Base-by-base conservation (phyloP, 2,888 invertebrate genomes). In the Tryphoninae sp. region DNA sequence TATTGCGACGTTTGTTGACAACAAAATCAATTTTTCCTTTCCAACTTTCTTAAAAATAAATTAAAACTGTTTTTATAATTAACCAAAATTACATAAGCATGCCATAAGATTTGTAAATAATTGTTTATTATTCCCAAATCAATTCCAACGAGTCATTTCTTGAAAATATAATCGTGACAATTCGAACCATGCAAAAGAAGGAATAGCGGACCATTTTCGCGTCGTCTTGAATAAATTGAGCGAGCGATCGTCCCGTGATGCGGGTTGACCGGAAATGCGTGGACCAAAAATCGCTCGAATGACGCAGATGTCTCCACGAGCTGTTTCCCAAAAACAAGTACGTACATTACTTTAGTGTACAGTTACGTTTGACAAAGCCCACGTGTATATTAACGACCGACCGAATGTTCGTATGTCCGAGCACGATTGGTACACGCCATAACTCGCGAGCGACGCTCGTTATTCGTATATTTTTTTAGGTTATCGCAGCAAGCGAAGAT, bases 401-500 rank as follows among this genome's bases (percentile, higher is more conserved):
- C 22, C 13, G 45, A 23, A 65, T 65, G 22, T 23, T 65, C 64
- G 64, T 65, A 65, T 65, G 22, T 45, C 45, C 13, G 11, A 13
- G 45, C 13, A 13, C 45, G 45, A 13, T 45, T 13, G 45, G 9
- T 45, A 45, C 9, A 45, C 45, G 13, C 13, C 13, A 45, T 45
- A 45, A 13, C 45, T 45, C 13, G 45, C 45, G 45, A 45, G 45
- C 11, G 45, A 45, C 45, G 45, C 49, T 26, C 26, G 45, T 51
- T 51, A n/a, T 58, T 16, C 8, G 16, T 77, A 33, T 33, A 33
- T 16, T 2, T 23, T 59, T 51, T 53, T 23, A 58, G n/a, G 13
- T 61, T 76, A 23, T 67, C 53, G 53, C 61, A 61, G 42, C 59
- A 40, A 61, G 61, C 49, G 16, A 45, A 45, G 45, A 45, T 45